Evolutionary conservation across 2,888 invertebrate species (phyloP).

Genomic region (Spilosoma lubricipeda): DNA sequence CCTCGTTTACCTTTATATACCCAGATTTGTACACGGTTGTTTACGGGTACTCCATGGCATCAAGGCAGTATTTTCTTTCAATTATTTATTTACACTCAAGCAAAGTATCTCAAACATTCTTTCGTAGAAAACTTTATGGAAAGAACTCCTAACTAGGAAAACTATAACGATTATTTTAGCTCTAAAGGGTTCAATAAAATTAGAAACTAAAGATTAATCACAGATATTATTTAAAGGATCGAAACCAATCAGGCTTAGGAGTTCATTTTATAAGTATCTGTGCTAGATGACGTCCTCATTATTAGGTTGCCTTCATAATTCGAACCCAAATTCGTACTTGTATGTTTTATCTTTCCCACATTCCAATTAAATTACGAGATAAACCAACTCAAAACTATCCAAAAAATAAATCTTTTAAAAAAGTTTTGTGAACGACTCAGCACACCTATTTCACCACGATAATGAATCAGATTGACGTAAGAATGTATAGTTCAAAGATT

Average conservation of each 20-base stretch:
- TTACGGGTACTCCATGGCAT: slow-evolving; percentile 37
- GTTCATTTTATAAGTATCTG: neutral
- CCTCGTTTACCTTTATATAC: slow-evolving; percentile 50
- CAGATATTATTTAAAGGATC: neutral
- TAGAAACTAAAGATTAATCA: neutral
- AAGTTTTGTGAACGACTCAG: no score
- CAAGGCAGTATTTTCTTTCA: slow-evolving; percentile 10
- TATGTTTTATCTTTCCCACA: neutral
- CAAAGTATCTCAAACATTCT: neutral
- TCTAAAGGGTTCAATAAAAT: neutral
- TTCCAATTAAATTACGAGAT: neutral
- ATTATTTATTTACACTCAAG: neutral
- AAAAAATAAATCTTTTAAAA: no score
- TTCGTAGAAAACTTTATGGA: neutral
- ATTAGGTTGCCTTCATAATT: no score
- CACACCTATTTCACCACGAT: neutral
- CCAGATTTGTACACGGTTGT: slow-evolving; percentile 47
- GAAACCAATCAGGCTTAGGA: neutral
- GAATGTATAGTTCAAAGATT: neutral
- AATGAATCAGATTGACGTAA: neutral
- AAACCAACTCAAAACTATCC: neutral
- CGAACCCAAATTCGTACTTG: neutral
- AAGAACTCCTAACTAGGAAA: no score
- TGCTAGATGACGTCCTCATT: neutral
- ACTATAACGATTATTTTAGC: neutral